Base-by-base conservation (phyloP, 2,113 vertebrate genomes). In the Pteropus alecto region DNA sequence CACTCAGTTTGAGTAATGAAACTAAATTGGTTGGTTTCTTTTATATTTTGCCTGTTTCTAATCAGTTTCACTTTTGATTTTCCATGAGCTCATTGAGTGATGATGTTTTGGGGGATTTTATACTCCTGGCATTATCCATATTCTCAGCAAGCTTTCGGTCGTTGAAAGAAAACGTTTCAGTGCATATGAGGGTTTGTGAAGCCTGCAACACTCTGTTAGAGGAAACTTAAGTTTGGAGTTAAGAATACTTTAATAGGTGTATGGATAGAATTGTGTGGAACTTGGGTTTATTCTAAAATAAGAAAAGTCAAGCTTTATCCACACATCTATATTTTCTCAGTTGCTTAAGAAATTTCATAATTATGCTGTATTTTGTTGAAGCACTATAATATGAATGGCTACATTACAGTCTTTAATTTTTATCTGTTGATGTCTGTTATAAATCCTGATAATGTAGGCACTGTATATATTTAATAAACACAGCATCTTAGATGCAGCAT, bases 391-490 rank as follows among this genome's bases (percentile, higher is more conserved):
- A 61, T 35, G 33, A 96, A 83, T 78, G 84, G n/a, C 60, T 90
- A 87, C 65, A 60, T 83, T 83, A 43, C 13, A 89, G 56, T 83
- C 26, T 88, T 93, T 85, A 77, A 82, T 67, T 97, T 95, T 97
- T 97, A 96, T 98, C n/a, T 96, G 46, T 93, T 97, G 95, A 86
- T 97, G 95, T 82, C 86, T 82, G 43, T 88, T 96, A 93, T 95
- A 98, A 98, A 97, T 98, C 97, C 93, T 97, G 95, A 94, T 97
- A 97, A 90, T 97, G 83, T 97, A 97, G 87, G 84, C 81, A 87
- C 56, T 74, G 51, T 97, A 70, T 97, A 86, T 95, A 82, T 82
- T 96, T 97, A 97, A 97, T 97, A 97, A 98, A 98, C 70, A 97
- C 46, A 97, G 90, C 96, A 51, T 51, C 51, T 97, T 96, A 93